Evolutionary conservation across 1,140 invertebrate genomes (phyloP).

Genomic region (Acromyrmex charruanus): DNA sequence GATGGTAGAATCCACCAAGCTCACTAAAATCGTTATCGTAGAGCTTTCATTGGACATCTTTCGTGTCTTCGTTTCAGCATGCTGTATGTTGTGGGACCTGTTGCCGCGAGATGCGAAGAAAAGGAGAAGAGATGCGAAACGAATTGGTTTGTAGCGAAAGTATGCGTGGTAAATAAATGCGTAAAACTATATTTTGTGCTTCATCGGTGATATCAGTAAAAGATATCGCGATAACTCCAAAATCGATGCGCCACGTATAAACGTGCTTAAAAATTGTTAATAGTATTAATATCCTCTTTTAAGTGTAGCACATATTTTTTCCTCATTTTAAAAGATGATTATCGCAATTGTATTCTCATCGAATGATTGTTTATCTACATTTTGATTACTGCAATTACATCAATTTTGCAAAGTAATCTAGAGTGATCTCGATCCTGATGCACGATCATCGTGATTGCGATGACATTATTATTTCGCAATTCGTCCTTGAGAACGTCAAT

Average conservation of each 20-base stretch:
- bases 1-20: constrained; percentile 73
- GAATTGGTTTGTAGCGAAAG: constrained; percentile 79
- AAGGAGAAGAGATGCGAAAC: constrained; percentile 56
- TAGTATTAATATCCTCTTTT: not conserved
- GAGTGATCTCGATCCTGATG: constrained; percentile 3
- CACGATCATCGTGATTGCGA: constrained; percentile 1
- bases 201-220: constrained; percentile 77
- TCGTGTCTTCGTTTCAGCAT: constrained; percentile 79
- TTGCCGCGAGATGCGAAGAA: constrained; percentile 75
- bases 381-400: constrained; percentile 1
- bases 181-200: constrained; percentile 64
- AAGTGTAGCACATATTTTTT: not conserved
- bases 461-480: constrained; percentile 29
- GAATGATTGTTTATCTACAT: not conserved
- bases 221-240: constrained; percentile 8
- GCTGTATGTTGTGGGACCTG: constrained; percentile 80
- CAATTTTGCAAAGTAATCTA: not conserved
- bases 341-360: not conserved
- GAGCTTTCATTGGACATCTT: constrained; percentile 73
- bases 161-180: constrained; percentile 83
- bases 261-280: not conserved
- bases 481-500: constrained; percentile 32
- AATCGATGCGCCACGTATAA: not conserved
- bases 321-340: not conserved
- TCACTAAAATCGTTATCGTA: constrained; percentile 67